Evolutionary conservation across 2,797 vertebrate species (phyloP), one percentile per base, ranked within the genome.

Genomic region (Periparus ater): DNA sequence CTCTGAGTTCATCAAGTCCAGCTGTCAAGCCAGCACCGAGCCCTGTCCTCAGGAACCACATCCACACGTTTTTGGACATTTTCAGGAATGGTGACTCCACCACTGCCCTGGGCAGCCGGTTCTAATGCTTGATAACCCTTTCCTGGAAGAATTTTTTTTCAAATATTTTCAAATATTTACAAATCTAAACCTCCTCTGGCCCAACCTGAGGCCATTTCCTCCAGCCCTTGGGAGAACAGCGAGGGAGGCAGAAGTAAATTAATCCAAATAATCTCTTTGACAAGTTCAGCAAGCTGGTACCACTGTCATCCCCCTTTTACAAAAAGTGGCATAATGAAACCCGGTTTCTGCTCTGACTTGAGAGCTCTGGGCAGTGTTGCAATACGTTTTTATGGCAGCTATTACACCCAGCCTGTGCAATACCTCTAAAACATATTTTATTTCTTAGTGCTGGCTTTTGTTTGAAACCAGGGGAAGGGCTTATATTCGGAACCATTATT

Each of bases 51-150:
- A 74, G 26, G 40, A 21, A 38, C 45, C 85, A 40, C 47, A 58
- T 5, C 53, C 60, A 9, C 19, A 0, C 0, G 0, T 4, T 10
- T 14, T 5, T 27, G 15, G 14, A 11, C 12, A 23, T 6, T 32
- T 54, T 17, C 62, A 61, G 51, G 7, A 21, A 13, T 15, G 12
- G 16, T 23, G 36, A 27, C 57, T 22, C 36, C 42, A 17, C 11
- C 34, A 40, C 47, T 34, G 42, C 48, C 50, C 42, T 26, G 48
- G 17, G 14, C 11, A 62, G 6, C 26, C 34, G 12, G 17, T 11
- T 36, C 22, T 32, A 44, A 4, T 27, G 36, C 12, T 58, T 47
- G 14, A 26, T 26, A 54, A 54, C 21, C 26, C 21, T 67, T 60
- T 19, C 18, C 7, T 29, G 6, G 7, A 30, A 10, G 11, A 53